Conservation (phyloP, 2,888 invertebrate genomes). For the Dilophus febrilis region DNA sequence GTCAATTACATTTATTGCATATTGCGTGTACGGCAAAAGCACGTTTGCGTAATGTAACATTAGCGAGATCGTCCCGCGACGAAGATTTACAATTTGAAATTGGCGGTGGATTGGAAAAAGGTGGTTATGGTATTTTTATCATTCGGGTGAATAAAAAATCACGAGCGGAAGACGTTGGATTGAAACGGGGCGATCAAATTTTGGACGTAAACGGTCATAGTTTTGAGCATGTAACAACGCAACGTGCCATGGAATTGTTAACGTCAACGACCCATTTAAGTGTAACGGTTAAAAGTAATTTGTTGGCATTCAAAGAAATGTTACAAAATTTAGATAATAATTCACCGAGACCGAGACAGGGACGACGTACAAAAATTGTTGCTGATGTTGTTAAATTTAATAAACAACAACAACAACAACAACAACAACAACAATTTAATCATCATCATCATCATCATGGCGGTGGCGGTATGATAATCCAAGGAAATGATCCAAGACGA, state of each 20-base stretch:
- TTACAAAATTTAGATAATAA: constrained; percentile 21
- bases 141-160: constrained; percentile 85
- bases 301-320: constrained; percentile 65
- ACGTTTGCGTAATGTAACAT: constrained; percentile 72
- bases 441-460: constrained; percentile 12
- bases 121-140: constrained; percentile 85
- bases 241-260: constrained; percentile 82
- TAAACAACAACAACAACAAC: constrained; percentile 41
- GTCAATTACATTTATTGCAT: constrained; percentile 67
- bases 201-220: constrained; percentile 95
- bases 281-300: constrained; percentile 92
- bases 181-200: constrained; percentile 95
- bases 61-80: constrained; percentile 83
- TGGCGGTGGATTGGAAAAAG: constrained; percentile 81
- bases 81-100: constrained; percentile 87
- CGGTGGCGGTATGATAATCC: no score
- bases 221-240: constrained; percentile 83
- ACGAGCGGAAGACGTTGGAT: constrained; percentile 87
- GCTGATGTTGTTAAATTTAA: constrained; percentile 42
- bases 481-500: constrained; percentile 11
- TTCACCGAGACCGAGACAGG: constrained; percentile 55
- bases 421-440: constrained; percentile 18
- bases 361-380: constrained; percentile 27
- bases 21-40: constrained; percentile 98
- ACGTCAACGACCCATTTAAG: constrained; percentile 88